Percentiles rank a stretch among this genome's conserved stretches.
Conservation (phyloP, 2,113 vertebrate species). For the Leptocoma aspasia region DNA sequence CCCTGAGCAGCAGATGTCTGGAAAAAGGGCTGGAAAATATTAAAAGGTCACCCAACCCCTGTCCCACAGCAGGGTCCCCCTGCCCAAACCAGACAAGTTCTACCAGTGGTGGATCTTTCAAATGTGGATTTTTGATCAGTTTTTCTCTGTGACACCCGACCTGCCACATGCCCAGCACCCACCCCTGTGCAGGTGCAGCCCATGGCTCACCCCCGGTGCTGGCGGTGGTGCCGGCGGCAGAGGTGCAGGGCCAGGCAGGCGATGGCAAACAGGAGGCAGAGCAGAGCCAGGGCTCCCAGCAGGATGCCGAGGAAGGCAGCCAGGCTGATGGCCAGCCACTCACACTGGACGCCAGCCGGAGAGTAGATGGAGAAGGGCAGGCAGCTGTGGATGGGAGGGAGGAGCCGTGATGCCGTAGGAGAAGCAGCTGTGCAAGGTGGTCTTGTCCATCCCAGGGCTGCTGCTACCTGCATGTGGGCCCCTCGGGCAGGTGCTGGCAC, state of each 20-base stretch:
- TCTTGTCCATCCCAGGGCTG: fast-evolving
- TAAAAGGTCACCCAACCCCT: background rate
- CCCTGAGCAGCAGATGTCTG: background rate
- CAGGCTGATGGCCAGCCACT: conserved; percentile 52
- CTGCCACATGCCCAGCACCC: background rate
- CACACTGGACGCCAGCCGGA: background rate
- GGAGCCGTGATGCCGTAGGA: fast-evolving
- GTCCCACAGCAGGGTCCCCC: background rate
- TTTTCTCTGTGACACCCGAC: background rate
- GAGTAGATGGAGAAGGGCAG: conserved; percentile 40
- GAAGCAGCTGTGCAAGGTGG: fast-evolving
- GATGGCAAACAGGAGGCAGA: background rate
- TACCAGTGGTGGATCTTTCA: background rate
- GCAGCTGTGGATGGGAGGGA: background rate
- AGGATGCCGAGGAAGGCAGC: conserved; percentile 61
- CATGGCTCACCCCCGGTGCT: background rate
- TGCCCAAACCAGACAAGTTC: background rate
- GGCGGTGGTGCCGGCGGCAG: background rate
- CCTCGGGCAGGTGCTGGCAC: conserved; percentile 36
- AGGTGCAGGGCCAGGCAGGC: background rate
- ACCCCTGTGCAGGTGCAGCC: background rate
- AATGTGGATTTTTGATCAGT: background rate
- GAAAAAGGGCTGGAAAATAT: background rate
- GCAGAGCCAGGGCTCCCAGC: conserved; percentile 60
- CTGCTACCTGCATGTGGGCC: conserved; percentile 29